phyloP scores from a whole-genome alignment of 2,888 invertebrate species.

The Yponomeuta cagnagella region DNA sequence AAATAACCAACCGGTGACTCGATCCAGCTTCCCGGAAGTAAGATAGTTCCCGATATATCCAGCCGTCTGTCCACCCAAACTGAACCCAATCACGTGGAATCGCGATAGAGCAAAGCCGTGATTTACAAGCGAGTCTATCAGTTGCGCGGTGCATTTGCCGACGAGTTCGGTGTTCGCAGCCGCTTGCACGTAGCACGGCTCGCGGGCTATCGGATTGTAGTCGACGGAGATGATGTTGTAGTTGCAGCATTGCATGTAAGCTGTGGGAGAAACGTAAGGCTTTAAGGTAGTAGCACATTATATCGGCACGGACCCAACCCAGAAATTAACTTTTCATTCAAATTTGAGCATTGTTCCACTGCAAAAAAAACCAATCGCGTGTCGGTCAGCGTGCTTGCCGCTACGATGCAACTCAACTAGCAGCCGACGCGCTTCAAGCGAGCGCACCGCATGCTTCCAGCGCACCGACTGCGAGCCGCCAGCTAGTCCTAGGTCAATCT shows the following conservation, averaged over 20 bases:
- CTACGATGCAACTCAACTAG: too few relatives aligned
- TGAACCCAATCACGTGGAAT: slow-evolving; percentile 79
- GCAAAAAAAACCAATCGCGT: too few relatives aligned
- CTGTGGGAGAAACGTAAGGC: slow-evolving; percentile 36
- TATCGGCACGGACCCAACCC: not conserved
- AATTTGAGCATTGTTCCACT: too few relatives aligned
- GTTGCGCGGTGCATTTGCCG: slow-evolving; percentile 76
- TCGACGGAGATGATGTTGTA: slow-evolving; percentile 79
- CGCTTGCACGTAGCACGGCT: slow-evolving; percentile 77
- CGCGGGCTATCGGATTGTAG: slow-evolving; percentile 73
- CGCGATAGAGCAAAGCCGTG: slow-evolving; percentile 51
- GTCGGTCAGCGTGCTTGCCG: too few relatives aligned
- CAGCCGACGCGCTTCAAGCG: too few relatives aligned
- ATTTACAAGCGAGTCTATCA: slow-evolving; percentile 70
- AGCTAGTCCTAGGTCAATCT: too few relatives aligned
- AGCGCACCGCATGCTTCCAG: too few relatives aligned
- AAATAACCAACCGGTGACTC: slow-evolving; percentile 68
- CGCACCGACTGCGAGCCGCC: too few relatives aligned
- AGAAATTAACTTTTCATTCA: too few relatives aligned
- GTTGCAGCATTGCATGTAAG: slow-evolving; percentile 68
- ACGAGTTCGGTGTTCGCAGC: slow-evolving; percentile 75
- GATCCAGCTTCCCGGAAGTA: slow-evolving; percentile 52
- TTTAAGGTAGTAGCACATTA: not conserved
- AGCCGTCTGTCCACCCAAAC: slow-evolving; percentile 78
- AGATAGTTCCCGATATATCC: slow-evolving; percentile 70